Conservation (phyloP, 2,888 invertebrate species). For the Melikaiella ostensackeni region DNA sequence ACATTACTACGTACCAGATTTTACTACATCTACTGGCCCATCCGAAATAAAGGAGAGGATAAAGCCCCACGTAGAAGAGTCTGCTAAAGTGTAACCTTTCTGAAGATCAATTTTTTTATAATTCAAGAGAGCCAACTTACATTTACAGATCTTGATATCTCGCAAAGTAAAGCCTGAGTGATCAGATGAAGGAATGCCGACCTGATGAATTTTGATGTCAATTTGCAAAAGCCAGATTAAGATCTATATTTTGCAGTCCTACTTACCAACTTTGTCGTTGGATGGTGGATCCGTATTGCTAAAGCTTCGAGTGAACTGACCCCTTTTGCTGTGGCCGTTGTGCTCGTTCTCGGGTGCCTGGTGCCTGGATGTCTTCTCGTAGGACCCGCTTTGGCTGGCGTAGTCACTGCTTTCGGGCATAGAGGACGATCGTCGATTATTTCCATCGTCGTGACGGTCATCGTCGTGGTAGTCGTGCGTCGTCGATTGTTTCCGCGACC, state of each 20-base stretch:
- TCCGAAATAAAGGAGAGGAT: too few relatives aligned
- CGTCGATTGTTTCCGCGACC: slow-evolving; percentile 62
- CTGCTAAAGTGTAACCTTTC: too few relatives aligned
- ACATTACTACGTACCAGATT: too few relatives aligned
- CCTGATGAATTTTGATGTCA: not conserved
- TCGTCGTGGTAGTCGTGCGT: slow-evolving; percentile 58
- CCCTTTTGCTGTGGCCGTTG: slow-evolving; percentile 79
- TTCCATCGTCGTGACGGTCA: slow-evolving; percentile 60
- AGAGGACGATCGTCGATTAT: slow-evolving; percentile 74
- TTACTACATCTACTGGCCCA: too few relatives aligned
- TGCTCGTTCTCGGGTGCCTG: slow-evolving; percentile 67
- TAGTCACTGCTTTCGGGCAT: slow-evolving; percentile 77
- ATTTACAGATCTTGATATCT: too few relatives aligned
- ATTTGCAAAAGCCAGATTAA: too few relatives aligned
- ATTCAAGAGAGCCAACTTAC: too few relatives aligned
- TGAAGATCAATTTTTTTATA: too few relatives aligned
- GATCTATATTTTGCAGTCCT: not conserved
- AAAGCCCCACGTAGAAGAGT: too few relatives aligned
- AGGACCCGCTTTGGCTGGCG: slow-evolving; percentile 72
- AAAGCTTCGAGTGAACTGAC: slow-evolving; percentile 86
- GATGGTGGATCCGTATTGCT: slow-evolving; percentile 89
- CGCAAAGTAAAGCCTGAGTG: not conserved
- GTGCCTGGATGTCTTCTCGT: slow-evolving; percentile 73
- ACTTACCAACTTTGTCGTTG: slow-evolving; percentile 89
- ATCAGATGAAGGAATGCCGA: too few relatives aligned